Evolutionary conservation across 2,888 invertebrate species (phyloP).

Genomic region (Pteria penguin): DNA sequence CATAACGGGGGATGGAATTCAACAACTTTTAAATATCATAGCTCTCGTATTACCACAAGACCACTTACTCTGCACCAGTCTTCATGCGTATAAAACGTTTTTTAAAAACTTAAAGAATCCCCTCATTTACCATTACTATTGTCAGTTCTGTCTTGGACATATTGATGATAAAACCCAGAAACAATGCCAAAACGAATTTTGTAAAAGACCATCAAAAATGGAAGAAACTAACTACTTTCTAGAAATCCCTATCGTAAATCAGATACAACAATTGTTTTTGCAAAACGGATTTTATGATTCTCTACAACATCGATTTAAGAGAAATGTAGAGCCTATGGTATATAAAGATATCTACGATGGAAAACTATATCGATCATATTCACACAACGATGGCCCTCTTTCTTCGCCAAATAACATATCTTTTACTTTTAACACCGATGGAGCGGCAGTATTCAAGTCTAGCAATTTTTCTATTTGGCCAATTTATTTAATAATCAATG

Average conservation of each 20-base stretch:
- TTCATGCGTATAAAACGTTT: constrained; percentile 6
- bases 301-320: constrained; percentile 25
- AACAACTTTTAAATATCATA: constrained; percentile 12
- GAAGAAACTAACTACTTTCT: constrained; percentile 17
- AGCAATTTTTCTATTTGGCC: constrained; percentile 35
- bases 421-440: constrained; percentile 40
- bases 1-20: constrained; percentile 14
- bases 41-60: constrained; percentile 1
- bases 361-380: constrained; percentile 23
- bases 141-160: constrained; percentile 6
- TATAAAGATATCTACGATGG: constrained; percentile 42
- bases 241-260: constrained; percentile 21
- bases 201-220: not conserved
- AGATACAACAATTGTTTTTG: constrained; percentile 25
- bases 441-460: constrained; percentile 40
- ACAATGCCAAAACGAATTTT: not conserved
- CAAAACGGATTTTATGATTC: constrained; percentile 18
- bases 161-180: not conserved
- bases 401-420: constrained; percentile 22
- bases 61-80: constrained; percentile 8
- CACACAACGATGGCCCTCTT: constrained; percentile 9
- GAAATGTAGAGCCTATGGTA: not conserved
- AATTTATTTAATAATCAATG: constrained; percentile 38
- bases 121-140: constrained; percentile 22
- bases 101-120: constrained; percentile 14